Percentiles rank a stretch among this genome's conserved stretches.
phyloP scores from a whole-genome alignment of 2,797 vertebrate species.

The Macropus fuliginosus region DNA sequence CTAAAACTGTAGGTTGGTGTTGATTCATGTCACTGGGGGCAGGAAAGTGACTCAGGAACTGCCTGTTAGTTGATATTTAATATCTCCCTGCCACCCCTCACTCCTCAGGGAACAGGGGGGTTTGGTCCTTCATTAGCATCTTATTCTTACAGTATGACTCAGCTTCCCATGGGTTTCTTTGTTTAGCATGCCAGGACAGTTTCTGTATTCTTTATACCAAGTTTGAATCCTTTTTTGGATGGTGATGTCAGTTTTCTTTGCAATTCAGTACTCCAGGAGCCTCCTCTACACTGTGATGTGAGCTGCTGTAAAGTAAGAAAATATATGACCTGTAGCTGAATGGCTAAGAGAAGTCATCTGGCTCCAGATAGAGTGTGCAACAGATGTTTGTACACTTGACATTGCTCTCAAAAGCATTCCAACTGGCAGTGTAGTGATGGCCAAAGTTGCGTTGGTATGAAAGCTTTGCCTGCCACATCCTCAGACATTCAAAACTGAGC shows the following conservation, averaged over 20 bases:
- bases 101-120: background rate
- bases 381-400: background rate
- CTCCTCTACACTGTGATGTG: rapidly evolving
- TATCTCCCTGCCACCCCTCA: background rate
- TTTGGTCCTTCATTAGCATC: too few relatives aligned
- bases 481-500: background rate
- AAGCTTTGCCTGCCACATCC: background rate
- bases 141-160: background rate
- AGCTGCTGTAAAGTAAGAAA: rapidly evolving
- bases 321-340: background rate
- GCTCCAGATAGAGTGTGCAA: background rate
- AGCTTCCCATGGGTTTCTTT: background rate
- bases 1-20: background rate
- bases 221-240: background rate
- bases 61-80: background rate
- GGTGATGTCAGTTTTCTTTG: too few relatives aligned
- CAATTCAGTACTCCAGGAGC: rapidly evolving
- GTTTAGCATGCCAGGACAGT: background rate
- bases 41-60: background rate
- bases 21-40: background rate
- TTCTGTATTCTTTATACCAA: rapidly evolving
- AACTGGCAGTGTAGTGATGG: background rate
- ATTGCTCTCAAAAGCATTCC: rapidly evolving
- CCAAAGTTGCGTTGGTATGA: background rate
- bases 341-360: background rate